A percentile compares a stretch with the other conserved stretches of the same genome.
Conservation (phyloP, 2,888 invertebrate genomes). For the Eutolmus rufibarbis region DNA sequence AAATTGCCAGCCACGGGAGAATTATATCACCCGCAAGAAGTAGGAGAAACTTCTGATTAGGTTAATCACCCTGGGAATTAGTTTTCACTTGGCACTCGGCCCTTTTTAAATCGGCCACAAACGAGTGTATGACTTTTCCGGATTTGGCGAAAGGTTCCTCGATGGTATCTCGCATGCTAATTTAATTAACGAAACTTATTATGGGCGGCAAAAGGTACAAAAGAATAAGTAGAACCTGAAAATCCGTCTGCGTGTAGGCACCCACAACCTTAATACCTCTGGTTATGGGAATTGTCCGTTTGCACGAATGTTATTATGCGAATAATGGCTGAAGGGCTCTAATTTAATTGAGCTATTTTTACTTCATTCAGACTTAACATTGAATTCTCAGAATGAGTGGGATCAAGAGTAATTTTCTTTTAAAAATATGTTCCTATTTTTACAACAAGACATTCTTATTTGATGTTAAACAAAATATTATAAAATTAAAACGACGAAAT, state of each 20-base stretch:
- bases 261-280: not conserved
- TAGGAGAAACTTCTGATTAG: slow-evolving; percentile 33
- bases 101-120: not conserved
- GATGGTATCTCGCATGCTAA: slow-evolving; percentile 4
- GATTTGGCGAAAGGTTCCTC: not conserved
- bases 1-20: not conserved
- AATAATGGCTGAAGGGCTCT: not conserved
- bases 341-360: not conserved
- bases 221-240: not conserved
- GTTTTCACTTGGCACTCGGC: slow-evolving; percentile 8
- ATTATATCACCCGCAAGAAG: not conserved
- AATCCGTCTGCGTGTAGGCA: not conserved
- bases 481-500: not conserved
- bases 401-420: not conserved
- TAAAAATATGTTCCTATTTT: not conserved
- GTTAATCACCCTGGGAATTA: slow-evolving; percentile 20
- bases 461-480: not conserved
- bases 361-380: not conserved
- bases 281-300: not conserved
- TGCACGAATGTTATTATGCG: not conserved
- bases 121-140: not conserved
- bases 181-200: not conserved
- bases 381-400: not conserved
- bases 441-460: not conserved
- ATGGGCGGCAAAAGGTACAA: not conserved